phyloP scores from a whole-genome alignment of 2,113 vertebrate species.

The Odontesthes bonariensis region DNA sequence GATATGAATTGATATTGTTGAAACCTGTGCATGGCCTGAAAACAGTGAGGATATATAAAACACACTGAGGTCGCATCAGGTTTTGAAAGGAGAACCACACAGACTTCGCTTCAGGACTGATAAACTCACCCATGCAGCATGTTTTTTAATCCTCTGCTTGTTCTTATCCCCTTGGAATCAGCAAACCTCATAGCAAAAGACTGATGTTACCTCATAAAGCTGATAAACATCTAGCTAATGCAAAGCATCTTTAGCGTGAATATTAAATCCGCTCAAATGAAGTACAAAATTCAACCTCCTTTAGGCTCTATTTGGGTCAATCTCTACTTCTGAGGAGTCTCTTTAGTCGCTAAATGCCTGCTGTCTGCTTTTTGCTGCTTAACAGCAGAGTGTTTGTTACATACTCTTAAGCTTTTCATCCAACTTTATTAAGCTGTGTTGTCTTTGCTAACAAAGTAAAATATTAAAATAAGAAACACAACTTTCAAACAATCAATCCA shows the following conservation, averaged over 20 bases:
- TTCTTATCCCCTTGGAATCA: neutral
- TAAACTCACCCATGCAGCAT: neutral
- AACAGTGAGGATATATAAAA: neutral
- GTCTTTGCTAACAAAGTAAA: neutral
- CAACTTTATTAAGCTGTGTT: neutral
- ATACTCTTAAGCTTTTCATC: neutral
- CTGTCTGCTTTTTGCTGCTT: neutral
- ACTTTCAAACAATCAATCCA: conserved; percentile 14
- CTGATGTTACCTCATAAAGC: neutral
- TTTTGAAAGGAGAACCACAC: neutral
- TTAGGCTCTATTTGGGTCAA: neutral
- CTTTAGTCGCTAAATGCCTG: neutral
- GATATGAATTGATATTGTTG: too few species aligned
- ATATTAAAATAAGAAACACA: conserved; percentile 16
- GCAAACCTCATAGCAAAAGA: neutral
- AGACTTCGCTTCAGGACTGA: neutral
- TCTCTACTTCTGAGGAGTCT: too few species aligned
- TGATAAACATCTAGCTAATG: neutral
- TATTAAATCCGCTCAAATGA: neutral
- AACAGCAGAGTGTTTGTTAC: neutral
- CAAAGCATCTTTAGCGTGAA: neutral
- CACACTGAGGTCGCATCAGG: neutral
- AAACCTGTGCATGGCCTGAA: neutral
- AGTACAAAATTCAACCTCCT: neutral
- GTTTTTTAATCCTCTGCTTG: neutral